These are phyloP conservation scores for Pseudococcus viburni DNA, from an alignment of 2,888 invertebrate genomes.

Conservation along the genomic window DNA sequence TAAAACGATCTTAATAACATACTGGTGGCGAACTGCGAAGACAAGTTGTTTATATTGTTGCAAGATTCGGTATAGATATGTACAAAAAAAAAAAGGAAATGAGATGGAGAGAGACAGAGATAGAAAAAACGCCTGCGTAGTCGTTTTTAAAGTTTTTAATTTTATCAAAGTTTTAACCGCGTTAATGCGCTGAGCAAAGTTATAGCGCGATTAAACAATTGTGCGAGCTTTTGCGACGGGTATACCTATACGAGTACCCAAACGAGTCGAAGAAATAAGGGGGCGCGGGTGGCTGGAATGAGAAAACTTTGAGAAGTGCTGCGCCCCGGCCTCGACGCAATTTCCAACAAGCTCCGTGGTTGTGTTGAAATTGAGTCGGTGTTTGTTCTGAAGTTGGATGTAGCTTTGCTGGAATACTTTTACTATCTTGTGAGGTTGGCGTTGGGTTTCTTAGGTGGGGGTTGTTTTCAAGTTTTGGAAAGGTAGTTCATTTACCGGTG, in stretches of 20 bases:
- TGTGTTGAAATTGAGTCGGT: not conserved
- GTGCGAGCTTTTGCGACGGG: slow-evolving; percentile 7
- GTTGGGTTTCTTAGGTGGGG: too few relatives aligned
- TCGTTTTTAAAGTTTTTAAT: not conserved
- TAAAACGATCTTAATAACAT: slow-evolving; percentile 23
- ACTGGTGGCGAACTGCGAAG: slow-evolving; percentile 7
- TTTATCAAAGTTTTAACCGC: slow-evolving; percentile 11
- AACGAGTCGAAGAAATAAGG: not conserved
- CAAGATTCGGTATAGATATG: not conserved
- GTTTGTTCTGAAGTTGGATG: too few relatives aligned
- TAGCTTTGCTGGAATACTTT: too few relatives aligned
- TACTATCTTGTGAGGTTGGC: too few relatives aligned
- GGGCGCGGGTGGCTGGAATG: not conserved
- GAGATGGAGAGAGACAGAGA: not conserved
- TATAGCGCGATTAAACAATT: slow-evolving; percentile 30
- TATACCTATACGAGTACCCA: not conserved
- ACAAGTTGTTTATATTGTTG: slow-evolving; percentile 1
- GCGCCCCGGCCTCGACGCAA: slow-evolving; percentile 10
- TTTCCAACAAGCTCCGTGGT: not conserved
- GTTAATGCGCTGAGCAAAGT: slow-evolving; percentile 11
- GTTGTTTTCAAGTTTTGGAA: too few relatives aligned
- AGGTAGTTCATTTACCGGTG: too few relatives aligned
- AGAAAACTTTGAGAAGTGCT: slow-evolving; percentile 13
- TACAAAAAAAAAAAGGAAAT: not conserved
- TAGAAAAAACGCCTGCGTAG: slow-evolving; percentile 33